Conservation (phyloP, 2,113 vertebrate species). For the Silurus asotus region DNA sequence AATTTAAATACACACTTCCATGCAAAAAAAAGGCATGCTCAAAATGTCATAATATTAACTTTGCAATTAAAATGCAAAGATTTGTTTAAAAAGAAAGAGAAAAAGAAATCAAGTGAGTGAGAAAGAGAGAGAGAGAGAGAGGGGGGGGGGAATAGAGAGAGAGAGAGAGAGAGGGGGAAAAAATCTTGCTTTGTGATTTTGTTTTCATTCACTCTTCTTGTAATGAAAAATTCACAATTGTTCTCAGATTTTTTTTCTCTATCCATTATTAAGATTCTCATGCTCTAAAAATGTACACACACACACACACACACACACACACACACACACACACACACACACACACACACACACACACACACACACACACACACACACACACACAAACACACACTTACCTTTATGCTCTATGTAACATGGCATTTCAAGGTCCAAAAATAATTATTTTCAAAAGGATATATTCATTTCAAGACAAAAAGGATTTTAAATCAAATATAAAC, state of each 20-base stretch:
- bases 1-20: not conserved
- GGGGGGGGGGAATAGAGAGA: not conserved
- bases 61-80: slow-evolving; percentile 42
- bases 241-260: not conserved
- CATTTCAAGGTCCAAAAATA: not conserved
- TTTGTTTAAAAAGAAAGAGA: not conserved
- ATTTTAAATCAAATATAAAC: not conserved
- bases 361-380: not conserved
- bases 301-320: not conserved
- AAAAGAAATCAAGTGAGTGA: not conserved
- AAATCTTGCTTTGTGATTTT: slow-evolving; percentile 22
- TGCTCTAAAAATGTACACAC: too few species aligned
- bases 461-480: not conserved
- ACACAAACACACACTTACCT: not conserved
- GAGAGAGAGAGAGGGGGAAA: slow-evolving; percentile 17
- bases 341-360: not conserved
- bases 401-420: not conserved
- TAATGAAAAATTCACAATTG: too few species aligned
- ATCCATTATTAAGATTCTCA: not conserved
- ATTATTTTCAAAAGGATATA: not conserved
- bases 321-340: not conserved
- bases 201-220: slow-evolving; percentile 17
- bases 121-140: slow-evolving; percentile 6
- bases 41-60: not conserved
- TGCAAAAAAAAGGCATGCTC: too few species aligned